Evolutionary conservation across 2,888 invertebrate species (phyloP), one percentile per base, ranked within the genome.

Genomic region (Arge pagana): DNA sequence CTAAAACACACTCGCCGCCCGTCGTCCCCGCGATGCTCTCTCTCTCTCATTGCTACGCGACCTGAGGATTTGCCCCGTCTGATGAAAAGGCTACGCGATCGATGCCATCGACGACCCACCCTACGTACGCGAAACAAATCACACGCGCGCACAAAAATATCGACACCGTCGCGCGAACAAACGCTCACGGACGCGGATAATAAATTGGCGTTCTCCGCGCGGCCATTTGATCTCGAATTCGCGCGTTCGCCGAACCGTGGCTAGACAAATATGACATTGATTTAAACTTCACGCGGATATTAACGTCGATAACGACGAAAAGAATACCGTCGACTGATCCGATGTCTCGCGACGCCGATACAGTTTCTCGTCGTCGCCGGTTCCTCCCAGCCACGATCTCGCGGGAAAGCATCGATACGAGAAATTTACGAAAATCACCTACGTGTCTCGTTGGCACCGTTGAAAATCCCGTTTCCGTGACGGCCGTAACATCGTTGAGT

Each of bases 221-320:
- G 7, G 28, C 40, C 23, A 21, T 45, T 35, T 23, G 33, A 35
- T 45, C 33, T 45, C 45, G 35, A 45, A 45, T 45, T 45, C 45
- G 18, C n/a, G n/a, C 35, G 23, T 33, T 21, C 21, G n/a, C 33
- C 45, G 45, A 45, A 19, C 45, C 19, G 13, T n/a, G 45, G 13
- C 15, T 45, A 21, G 15, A 33, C 33, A 45, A 45, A 45, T 35
- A 33, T 33, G 33, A 45, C 45, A 35, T 33, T 33, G 33, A 35
- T 45, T 13, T 24, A 33, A 45, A 45, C 33, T 33, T 10, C 33
- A n/a, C 23, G 2, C n/a, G n/a, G n/a, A n/a, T n/a, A n/a, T n/a
- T n/a, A n/a, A 10, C 23, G 13, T 13, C 33, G 33, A n/a, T 33
- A 15, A 3, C 33, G 8, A 8, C 15, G 11, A 4, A n/a, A n/a